Conservation (phyloP, 64 coral and sea anemone species). For the Porites australiensis region DNA sequence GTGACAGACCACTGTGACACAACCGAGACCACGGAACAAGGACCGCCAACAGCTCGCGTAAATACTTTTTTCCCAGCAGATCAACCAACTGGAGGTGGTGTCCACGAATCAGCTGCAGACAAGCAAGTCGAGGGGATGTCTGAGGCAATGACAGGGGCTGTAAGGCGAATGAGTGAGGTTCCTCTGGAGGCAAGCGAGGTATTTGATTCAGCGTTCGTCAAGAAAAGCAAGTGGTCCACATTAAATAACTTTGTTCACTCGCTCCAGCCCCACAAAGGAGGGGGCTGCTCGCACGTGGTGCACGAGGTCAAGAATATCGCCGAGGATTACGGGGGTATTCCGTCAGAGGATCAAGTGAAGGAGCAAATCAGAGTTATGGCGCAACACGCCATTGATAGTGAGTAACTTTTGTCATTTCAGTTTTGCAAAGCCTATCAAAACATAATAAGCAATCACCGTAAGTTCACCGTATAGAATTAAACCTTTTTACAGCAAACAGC, state of each 20-base stretch:
- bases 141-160: too few relatives aligned
- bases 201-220: conserved; percentile 2
- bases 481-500: too few relatives aligned
- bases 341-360: neutral
- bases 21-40: neutral
- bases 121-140: too few relatives aligned
- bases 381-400: conserved; percentile 59
- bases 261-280: neutral
- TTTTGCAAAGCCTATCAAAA: neutral
- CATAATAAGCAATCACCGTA: too few relatives aligned
- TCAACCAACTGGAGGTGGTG: too few relatives aligned
- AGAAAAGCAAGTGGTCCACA: neutral
- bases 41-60: neutral
- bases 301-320: neutral
- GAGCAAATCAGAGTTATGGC: conserved; percentile 20
- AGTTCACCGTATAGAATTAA: too few relatives aligned
- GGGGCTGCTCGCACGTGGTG: conserved; percentile 10
- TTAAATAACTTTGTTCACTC: neutral
- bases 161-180: neutral
- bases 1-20: neutral
- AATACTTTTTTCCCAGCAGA: neutral
- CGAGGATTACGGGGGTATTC: neutral
- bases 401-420: neutral
- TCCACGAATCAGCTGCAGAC: too few relatives aligned
- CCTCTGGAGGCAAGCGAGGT: neutral